Evolutionary conservation across 2,888 invertebrate genomes (phyloP).

Genomic region (Nemoura dubitans): DNA sequence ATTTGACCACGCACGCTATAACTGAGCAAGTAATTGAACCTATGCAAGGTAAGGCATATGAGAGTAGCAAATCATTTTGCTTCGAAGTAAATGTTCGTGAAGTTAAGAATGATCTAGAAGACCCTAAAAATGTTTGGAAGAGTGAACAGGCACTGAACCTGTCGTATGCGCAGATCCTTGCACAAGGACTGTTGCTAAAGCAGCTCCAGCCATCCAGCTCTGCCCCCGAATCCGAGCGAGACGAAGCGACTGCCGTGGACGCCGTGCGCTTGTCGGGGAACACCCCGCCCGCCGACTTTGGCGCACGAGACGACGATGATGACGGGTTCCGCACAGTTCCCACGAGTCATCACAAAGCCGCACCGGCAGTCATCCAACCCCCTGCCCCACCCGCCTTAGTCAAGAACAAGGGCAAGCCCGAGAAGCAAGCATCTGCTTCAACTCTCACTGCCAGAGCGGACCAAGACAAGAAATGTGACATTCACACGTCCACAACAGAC

Average conservation of each 20-base stretch:
- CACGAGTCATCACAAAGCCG: not conserved
- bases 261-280: too few species aligned
- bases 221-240: not conserved
- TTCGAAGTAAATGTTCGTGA: not conserved
- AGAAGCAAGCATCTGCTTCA: not conserved
- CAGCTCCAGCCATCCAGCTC: constrained; percentile 68
- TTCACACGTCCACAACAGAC: not conserved
- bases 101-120: not conserved
- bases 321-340: not conserved
- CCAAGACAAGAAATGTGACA: not conserved
- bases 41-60: not conserved
- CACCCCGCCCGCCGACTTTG: not conserved
- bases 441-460: not conserved
- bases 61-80: not conserved
- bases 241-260: not conserved
- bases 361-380: not conserved
- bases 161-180: constrained; percentile 77
- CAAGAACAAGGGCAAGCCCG: not conserved
- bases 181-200: constrained; percentile 67
- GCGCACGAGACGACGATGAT: not conserved
- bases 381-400: not conserved
- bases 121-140: constrained; percentile 9
- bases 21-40: not conserved
- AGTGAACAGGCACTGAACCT: constrained; percentile 55
- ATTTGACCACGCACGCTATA: not conserved